Conservation (phyloP, 2,797 vertebrate species). For the Anguilla pacifica region DNA sequence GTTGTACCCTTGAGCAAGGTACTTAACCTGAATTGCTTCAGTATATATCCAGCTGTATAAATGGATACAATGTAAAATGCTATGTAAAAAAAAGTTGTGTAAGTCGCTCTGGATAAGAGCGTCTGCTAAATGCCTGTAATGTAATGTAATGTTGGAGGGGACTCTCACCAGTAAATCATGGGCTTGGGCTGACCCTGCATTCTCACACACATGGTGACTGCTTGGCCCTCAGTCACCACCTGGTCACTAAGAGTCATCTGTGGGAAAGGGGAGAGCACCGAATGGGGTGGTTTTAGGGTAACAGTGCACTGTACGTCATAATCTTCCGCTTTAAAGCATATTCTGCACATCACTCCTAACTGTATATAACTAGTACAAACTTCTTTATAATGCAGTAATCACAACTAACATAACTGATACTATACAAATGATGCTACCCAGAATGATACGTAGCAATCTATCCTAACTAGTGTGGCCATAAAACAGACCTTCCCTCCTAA, state of each 20-base stretch:
- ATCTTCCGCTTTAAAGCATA: neutral
- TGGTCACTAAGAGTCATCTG: conserved; percentile 87
- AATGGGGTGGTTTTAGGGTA: conserved; percentile 6
- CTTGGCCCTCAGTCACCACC: conserved; percentile 87
- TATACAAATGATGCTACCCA: neutral
- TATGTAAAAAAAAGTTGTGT: too few relatives aligned
- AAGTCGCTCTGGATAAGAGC: too few relatives aligned
- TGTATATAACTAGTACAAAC: neutral
- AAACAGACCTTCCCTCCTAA: neutral
- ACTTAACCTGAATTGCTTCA: too few relatives aligned
- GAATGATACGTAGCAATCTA: neutral
- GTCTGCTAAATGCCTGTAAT: too few relatives aligned
- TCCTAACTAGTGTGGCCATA: neutral
- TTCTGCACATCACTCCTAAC: neutral
- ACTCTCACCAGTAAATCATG: conserved; percentile 91
- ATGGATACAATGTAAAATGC: too few relatives aligned
- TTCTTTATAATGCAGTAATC: neutral
- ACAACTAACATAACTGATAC: neutral
- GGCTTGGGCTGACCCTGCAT: conserved; percentile 93
- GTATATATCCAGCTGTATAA: too few relatives aligned
- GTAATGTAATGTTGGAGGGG: conserved; percentile 33
- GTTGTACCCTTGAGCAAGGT: too few relatives aligned
- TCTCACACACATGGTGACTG: conserved; percentile 86
- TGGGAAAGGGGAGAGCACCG: conserved; percentile 39
- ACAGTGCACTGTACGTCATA: neutral